phyloP scores from a whole-genome alignment of 2,888 invertebrate genomes.

The Drosophila antonietae region DNA sequence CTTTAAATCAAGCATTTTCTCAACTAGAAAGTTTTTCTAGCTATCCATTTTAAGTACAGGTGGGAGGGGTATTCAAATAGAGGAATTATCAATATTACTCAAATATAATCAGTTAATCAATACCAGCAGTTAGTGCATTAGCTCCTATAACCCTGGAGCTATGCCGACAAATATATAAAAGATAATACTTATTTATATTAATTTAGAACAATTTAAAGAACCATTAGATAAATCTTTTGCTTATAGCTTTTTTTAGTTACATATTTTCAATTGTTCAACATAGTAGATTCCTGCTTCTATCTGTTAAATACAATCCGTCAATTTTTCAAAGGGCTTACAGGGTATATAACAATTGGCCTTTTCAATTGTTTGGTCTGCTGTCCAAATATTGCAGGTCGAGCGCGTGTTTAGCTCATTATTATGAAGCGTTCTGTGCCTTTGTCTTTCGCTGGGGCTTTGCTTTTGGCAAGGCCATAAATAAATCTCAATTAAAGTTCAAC shows the following conservation, averaged over 20 bases:
- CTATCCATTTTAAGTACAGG: neutral
- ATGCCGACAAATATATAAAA: neutral
- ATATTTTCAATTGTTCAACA: neutral
- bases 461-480: conserved; percentile 66
- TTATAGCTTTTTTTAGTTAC: too few relatives aligned
- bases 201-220: too few relatives aligned
- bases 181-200: too few relatives aligned
- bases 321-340: neutral
- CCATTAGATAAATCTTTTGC: too few relatives aligned
- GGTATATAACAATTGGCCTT: conserved; percentile 64
- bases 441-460: conserved; percentile 10
- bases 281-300: too few relatives aligned
- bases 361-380: conserved; percentile 67
- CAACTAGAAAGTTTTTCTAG: neutral
- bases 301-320: neutral
- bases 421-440: conserved; percentile 58
- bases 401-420: conserved; percentile 75
- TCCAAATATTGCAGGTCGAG: conserved; percentile 72
- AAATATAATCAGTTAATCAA: neutral
- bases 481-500: conserved; percentile 80
- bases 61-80: neutral
- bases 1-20: neutral
- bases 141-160: neutral
- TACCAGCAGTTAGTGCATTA: too few relatives aligned
- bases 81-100: neutral